A percentile compares a stretch with the other conserved stretches of the same genome.
phyloP scores from a whole-genome alignment of 2,888 invertebrate species.

The Hydriomena furcata region DNA sequence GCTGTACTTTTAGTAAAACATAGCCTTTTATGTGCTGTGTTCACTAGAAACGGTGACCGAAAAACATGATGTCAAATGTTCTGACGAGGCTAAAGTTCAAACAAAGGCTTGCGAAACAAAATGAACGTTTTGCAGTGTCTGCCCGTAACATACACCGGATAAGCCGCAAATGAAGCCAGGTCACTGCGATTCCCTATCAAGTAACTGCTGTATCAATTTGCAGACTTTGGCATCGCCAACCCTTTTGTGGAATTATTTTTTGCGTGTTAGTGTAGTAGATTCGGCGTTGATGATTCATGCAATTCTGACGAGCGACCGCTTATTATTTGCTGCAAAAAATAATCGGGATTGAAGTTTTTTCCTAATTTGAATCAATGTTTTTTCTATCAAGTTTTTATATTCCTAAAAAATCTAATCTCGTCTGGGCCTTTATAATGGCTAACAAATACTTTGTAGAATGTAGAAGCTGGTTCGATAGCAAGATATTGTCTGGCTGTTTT shows the following conservation, averaged over 20 bases:
- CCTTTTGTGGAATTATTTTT: conserved; percentile 63
- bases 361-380: not conserved
- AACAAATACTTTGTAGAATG: conserved; percentile 9
- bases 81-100: conserved; percentile 15
- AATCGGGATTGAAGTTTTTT: conserved; percentile 33
- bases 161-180: conserved; percentile 57
- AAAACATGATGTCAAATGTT: conserved; percentile 5
- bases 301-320: conserved; percentile 44
- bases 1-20: conserved; percentile 1
- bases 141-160: conserved; percentile 55
- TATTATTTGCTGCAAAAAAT: conserved; percentile 28
- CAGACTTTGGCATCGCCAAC: conserved; percentile 52
- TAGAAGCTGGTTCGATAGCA: conserved; percentile 14
- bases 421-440: conserved; percentile 3
- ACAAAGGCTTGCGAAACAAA: conserved; percentile 25
- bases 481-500: conserved; percentile 21
- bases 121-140: conserved; percentile 40
- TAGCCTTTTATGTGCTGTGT: conserved; percentile 5
- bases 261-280: conserved; percentile 51
- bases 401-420: conserved; percentile 16
- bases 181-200: conserved; percentile 53
- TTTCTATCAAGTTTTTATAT: conserved; percentile 20
- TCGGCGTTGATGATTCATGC: conserved; percentile 65
- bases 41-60: conserved; percentile 2
- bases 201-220: conserved; percentile 60